Conservation (phyloP, 2,797 vertebrate species). For the Gouania willdenowi region DNA sequence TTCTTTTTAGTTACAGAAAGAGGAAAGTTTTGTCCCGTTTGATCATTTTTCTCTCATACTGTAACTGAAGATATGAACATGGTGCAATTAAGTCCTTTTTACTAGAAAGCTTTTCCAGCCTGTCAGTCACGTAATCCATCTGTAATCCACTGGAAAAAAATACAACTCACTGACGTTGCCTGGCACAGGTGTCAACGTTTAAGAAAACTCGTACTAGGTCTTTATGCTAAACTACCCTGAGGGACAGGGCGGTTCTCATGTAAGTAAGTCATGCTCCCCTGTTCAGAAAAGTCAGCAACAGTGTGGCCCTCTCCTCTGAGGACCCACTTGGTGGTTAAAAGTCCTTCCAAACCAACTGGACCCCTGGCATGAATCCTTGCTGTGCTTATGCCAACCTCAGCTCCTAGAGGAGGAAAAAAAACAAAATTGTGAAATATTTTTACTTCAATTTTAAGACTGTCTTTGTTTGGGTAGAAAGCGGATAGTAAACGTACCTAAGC, state of each 20-base stretch:
- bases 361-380: slow-evolving; percentile 93
- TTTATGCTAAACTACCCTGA: slow-evolving; percentile 63
- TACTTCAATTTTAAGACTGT: not conserved
- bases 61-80: too few species aligned
- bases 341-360: slow-evolving; percentile 92
- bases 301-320: slow-evolving; percentile 88
- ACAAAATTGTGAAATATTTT: not conserved
- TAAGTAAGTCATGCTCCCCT: slow-evolving; percentile 90
- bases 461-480: not conserved
- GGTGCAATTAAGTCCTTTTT: too few species aligned
- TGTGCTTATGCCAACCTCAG: slow-evolving; percentile 96
- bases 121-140: too few species aligned
- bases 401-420: slow-evolving; percentile 71
- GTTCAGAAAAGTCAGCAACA: slow-evolving; percentile 93
- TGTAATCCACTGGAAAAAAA: too few species aligned
- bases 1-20: too few species aligned
- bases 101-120: too few species aligned
- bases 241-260: slow-evolving; percentile 89
- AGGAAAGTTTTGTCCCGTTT: too few species aligned
- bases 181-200: too few species aligned
- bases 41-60: too few species aligned
- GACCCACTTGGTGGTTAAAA: slow-evolving; percentile 95
- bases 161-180: too few species aligned
- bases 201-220: too few species aligned
- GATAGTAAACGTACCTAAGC: slow-evolving; percentile 76